A percentile compares a stretch with the other conserved stretches of the same genome.
These are phyloP conservation scores for Pilophorus perplexus DNA, from an alignment of 2,888 invertebrate species.

Conservation along the genomic window DNA sequence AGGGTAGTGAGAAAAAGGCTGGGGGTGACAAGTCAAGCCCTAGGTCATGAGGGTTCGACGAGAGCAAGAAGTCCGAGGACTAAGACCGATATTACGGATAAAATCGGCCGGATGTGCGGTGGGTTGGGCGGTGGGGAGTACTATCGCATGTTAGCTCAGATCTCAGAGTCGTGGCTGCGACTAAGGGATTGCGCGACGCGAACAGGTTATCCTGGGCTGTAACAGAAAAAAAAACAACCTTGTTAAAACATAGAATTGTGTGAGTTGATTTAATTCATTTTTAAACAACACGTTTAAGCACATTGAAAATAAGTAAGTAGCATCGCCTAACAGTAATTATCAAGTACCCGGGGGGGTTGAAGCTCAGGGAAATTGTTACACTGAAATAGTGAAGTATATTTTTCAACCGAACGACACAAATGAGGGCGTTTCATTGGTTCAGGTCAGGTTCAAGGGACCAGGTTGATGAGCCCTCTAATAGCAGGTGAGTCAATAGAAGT, in stretches of 20 bases:
- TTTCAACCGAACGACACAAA: too few relatives aligned
- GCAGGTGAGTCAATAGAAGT: too few relatives aligned
- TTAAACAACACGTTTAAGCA: too few relatives aligned
- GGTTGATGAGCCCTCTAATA: too few relatives aligned
- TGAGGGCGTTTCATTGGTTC: too few relatives aligned
- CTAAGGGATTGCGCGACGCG: constrained; percentile 28
- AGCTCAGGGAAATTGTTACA: too few relatives aligned
- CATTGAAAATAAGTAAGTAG: too few relatives aligned
- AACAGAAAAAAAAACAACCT: constrained; percentile 3
- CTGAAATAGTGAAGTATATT: too few relatives aligned
- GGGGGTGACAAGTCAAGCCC: constrained; percentile 26
- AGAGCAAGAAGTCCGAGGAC: constrained; percentile 17
- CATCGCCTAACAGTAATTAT: too few relatives aligned
- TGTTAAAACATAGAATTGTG: neutral
- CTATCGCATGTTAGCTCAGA: constrained; percentile 38
- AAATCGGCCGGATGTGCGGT: constrained; percentile 11
- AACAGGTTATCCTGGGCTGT: constrained; percentile 7
- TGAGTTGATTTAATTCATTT: too few relatives aligned
- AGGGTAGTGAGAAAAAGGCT: constrained; percentile 29
- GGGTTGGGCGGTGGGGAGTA: constrained; percentile 19
- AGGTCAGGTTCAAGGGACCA: too few relatives aligned
- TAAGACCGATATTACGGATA: constrained; percentile 19
- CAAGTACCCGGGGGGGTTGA: too few relatives aligned
- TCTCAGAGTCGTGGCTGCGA: constrained; percentile 24
- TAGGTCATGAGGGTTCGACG: constrained; percentile 37